A percentile compares a stretch with the other conserved stretches of the same genome.
Conservation (phyloP, 64 coral and sea anemone species). For the Astreopora myriophthalma region DNA sequence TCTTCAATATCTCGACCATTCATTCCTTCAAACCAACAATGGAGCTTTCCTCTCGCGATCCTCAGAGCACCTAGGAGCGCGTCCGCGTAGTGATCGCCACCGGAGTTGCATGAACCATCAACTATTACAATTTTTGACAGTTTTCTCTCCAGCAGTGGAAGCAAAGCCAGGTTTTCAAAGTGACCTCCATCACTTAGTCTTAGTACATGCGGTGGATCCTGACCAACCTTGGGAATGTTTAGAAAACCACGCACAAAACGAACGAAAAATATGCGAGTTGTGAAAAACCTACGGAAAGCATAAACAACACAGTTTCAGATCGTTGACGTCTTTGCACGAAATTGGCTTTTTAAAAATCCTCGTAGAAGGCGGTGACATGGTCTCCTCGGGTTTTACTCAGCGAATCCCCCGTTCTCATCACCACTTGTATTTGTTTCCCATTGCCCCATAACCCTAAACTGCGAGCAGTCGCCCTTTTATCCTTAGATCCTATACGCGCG, state of each 20-base stretch:
- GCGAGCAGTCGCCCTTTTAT: too few species aligned
- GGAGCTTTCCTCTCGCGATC: background rate
- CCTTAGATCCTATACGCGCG: too few species aligned
- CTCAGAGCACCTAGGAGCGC: background rate
- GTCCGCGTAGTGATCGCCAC: slow-evolving; percentile 9
- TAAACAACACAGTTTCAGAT: background rate
- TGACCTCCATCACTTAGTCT: slow-evolving; percentile 67
- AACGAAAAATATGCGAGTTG: background rate
- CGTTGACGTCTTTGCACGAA: too few species aligned
- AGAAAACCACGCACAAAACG: slow-evolving; percentile 39
- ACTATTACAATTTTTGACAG: slow-evolving; percentile 7
- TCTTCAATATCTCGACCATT: background rate
- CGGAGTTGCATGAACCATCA: slow-evolving; percentile 7
- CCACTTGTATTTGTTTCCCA: too few species aligned
- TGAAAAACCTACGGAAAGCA: background rate
- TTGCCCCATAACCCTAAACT: too few species aligned
- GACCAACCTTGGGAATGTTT: background rate
- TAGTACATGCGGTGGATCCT: slow-evolving; percentile 17
- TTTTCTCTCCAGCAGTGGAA: slow-evolving; percentile 30
- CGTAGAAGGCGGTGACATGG: too few species aligned
- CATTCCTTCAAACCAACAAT: slow-evolving; percentile 3
- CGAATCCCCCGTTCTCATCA: too few species aligned
- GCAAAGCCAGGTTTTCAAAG: slow-evolving; percentile 53
- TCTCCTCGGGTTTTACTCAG: too few species aligned
- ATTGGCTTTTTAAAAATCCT: too few species aligned